Percentiles rank a stretch among this genome's conserved stretches.
phyloP scores from a whole-genome alignment of 1,140 invertebrate species.

The Temnothorax nylanderi region DNA sequence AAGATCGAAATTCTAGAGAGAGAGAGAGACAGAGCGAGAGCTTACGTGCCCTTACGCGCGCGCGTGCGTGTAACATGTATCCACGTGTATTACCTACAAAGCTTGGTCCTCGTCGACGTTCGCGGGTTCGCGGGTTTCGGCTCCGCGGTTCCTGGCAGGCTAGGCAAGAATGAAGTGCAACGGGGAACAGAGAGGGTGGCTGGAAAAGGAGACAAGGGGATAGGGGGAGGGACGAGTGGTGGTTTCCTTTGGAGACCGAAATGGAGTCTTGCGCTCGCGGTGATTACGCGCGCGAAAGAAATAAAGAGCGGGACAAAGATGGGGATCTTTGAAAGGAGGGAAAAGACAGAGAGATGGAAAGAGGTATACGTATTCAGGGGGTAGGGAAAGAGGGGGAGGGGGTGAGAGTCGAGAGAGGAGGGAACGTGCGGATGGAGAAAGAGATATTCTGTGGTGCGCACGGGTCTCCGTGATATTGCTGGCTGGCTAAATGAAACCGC shows the following conservation, averaged over 20 bases:
- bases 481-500: conserved; percentile 83
- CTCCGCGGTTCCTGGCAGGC: conserved; percentile 71
- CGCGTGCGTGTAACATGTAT: conserved; percentile 4
- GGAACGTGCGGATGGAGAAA: conserved; percentile 51
- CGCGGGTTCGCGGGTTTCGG: conserved; percentile 60
- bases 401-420: conserved; percentile 60
- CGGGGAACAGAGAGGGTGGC: conserved; percentile 59
- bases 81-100: neutral
- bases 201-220: neutral
- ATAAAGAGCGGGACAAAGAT: conserved; percentile 71
- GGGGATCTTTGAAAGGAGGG: conserved; percentile 55
- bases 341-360: conserved; percentile 54
- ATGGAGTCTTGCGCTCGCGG: conserved; percentile 82
- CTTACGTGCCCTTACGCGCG: neutral
- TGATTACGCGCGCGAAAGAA: conserved; percentile 81
- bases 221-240: neutral
- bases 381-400: neutral
- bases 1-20: neutral
- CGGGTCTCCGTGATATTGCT: conserved; percentile 75
- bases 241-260: conserved; percentile 74
- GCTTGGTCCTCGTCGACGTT: neutral
- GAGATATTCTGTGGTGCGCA: conserved; percentile 66
- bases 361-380: conserved; percentile 32
- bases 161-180: conserved; percentile 72
- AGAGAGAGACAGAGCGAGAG: neutral